Base-by-base conservation (phyloP, 2,113 vertebrate species). In the Tupaia tana region DNA sequence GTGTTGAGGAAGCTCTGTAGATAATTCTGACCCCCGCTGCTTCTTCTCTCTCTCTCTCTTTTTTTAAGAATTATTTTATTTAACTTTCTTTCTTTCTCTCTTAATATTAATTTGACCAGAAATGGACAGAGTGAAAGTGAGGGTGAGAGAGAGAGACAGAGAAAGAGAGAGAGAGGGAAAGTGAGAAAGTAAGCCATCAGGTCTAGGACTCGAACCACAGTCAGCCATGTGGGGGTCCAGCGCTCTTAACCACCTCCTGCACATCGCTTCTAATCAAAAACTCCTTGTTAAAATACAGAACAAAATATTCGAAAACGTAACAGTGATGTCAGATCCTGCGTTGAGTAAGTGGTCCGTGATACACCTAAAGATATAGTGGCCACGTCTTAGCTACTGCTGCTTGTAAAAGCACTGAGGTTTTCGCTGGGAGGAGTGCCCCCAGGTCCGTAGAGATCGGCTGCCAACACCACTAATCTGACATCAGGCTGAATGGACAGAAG, bases 341-440 rank as follows among this genome's bases (percentile, higher is more conserved):
- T 0, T 18, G 29, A 58, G 18, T 59, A 9, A 63, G 29, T 78
- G 27, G 3, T 27, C 27, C 13, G 7, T 6, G 9, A 9, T 6
- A 34, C 19, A 0, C 25, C 14, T 16, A 1, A 63, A 84, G 71
- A 7, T 7, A 7, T 2, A 14, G 84, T 0, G 0, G 0, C 74
- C 6, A 0, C n/a, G 70, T 9, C 10, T 63, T 11, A 16, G 24
- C 63, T 20, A 0, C 3, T 16, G 22, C 15, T 19, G 0, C 5
- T 0, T 1, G 0, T 29, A 16, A 18, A 6, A 0, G 19, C 3
- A 0, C 10, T 12, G 29, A 15, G 0, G 6, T n/a, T 27, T 54
- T 8, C 4, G 9, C 59, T 2, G 2, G 18, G 9, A 43, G 71
- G 27, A 2, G 10, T 58, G 29, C 31, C 29, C 0, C 0, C 0